Base-by-base conservation (phyloP, 2,888 invertebrate species). In the Slavum lentiscoides region DNA sequence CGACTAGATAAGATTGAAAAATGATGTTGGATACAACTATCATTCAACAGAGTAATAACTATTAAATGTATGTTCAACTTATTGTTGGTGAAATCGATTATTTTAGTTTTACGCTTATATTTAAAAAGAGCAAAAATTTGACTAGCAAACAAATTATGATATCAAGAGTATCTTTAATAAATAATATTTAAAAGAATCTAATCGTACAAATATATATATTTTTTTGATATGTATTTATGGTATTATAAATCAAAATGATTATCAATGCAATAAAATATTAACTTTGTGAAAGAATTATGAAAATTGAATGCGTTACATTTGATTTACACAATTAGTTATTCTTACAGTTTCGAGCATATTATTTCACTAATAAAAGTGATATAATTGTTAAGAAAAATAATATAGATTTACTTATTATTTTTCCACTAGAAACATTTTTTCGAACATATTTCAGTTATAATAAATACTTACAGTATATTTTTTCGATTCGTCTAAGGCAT, bases 401-500 rank as follows among this genome's bases (percentile, higher is more conserved):
- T 53, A 13, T 53, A 53, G 15, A 53, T 53, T 53, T 53, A 17
- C 15, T 53, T 53, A 11, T 30, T 62, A 30, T 30, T 43, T 23
- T 53, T 11, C 13, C 1, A 21, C n/a, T 39, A 13, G 53, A 30
- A 30, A 30, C 30, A 30, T 23, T 62, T 30, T 23, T 61, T 39
- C 61, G 21, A 74, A 70, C n/a, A 59, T 21, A 68, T 43, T 39
- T 58, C 37, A 80, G 90, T 90, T 15, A 93, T 92, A 82, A 88
- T 86, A 88, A n/a, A 30, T 86, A 82, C 90, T 90, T 15, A 94
- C 92, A 82, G 88, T 86, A 86, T 95, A 96, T 86, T 94, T 93
- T 62, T 91, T 87, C 9, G 97, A 97, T 85, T 94, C 94, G 84
- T 97, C 95, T 86, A 92, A 98, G 0, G 97, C 95, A 86, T 94